phyloP scores from a whole-genome alignment of 2,797 vertebrate species.

The Hoplostethus mediterraneus region DNA sequence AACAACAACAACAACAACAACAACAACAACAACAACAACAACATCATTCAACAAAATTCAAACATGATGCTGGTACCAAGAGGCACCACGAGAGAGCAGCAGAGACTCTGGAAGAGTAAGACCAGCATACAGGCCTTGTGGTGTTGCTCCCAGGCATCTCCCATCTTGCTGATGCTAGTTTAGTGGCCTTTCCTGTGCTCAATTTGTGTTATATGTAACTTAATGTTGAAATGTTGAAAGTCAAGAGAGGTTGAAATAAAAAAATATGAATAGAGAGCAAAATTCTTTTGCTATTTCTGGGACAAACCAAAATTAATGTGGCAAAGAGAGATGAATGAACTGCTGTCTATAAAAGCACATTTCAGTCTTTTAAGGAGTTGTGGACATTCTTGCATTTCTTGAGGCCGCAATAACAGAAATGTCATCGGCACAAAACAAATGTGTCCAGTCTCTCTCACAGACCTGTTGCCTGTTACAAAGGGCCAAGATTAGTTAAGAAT shows the following conservation, averaged over 20 bases:
- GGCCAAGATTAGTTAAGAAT: neutral
- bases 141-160: neutral
- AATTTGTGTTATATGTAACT: neutral
- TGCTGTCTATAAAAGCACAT: neutral
- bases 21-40: too few relatives aligned
- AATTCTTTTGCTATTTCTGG: neutral
- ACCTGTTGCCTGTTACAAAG: neutral
- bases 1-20: too few relatives aligned
- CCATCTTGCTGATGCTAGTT: too few relatives aligned
- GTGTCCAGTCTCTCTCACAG: neutral
- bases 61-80: neutral
- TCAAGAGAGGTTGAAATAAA: neutral
- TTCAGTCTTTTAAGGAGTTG: neutral
- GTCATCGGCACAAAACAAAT: neutral
- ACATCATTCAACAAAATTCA: too few relatives aligned
- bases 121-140: neutral
- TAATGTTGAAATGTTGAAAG: neutral
- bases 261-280: constrained; percentile 2
- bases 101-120: constrained; percentile 22
- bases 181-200: too few relatives aligned
- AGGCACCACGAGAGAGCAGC: constrained; percentile 55
- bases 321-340: neutral
- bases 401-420: neutral
- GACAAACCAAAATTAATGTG: neutral
- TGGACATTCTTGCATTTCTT: neutral